Conservation (phyloP, 1,140 invertebrate species). For the Drosophila funebris region DNA sequence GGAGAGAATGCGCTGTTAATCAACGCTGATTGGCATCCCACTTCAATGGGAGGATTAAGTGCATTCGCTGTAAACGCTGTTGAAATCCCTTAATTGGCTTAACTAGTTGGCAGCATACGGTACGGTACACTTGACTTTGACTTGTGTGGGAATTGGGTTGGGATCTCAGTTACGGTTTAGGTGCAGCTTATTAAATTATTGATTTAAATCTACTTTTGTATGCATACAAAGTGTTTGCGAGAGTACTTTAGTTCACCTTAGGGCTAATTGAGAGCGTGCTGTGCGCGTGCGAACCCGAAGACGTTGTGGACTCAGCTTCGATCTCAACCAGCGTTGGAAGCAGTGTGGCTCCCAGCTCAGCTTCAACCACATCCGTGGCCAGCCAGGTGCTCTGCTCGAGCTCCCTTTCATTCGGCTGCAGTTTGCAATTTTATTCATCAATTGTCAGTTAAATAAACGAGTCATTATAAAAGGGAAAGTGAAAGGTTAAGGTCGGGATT, state of each 20-base stretch:
- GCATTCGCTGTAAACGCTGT: slow-evolving; percentile 31
- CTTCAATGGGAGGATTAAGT: slow-evolving; percentile 28
- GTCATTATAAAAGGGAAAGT: not conserved
- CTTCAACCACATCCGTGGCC: slow-evolving; percentile 22
- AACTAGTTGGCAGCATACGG: slow-evolving; percentile 15
- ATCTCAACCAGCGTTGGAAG: slow-evolving; percentile 36
- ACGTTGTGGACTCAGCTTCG: slow-evolving; percentile 54
- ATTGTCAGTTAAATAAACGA: not conserved
- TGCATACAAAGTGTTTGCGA: not conserved
- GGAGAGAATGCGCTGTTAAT: slow-evolving; percentile 18
- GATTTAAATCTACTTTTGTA: not conserved
- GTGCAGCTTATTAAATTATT: slow-evolving; percentile 32
- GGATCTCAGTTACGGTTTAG: not conserved
- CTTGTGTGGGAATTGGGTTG: not conserved
- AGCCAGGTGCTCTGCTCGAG: slow-evolving; percentile 28
- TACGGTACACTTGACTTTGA: not conserved
- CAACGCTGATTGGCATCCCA: slow-evolving; percentile 45
- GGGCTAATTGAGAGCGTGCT: slow-evolving; percentile 46
- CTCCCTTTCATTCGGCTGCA: slow-evolving; percentile 32
- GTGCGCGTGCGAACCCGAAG: slow-evolving; percentile 40
- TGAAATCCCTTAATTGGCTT: slow-evolving; percentile 46
- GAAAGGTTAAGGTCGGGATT: not conserved
- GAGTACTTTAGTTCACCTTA: slow-evolving; percentile 37
- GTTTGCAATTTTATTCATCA: slow-evolving; percentile 15
- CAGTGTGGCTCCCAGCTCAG: slow-evolving; percentile 26